A percentile compares a stretch with the other conserved stretches of the same genome.
Evolutionary conservation across 1,140 invertebrate genomes (phyloP).

Genomic region (Drosophila nasuta): DNA sequence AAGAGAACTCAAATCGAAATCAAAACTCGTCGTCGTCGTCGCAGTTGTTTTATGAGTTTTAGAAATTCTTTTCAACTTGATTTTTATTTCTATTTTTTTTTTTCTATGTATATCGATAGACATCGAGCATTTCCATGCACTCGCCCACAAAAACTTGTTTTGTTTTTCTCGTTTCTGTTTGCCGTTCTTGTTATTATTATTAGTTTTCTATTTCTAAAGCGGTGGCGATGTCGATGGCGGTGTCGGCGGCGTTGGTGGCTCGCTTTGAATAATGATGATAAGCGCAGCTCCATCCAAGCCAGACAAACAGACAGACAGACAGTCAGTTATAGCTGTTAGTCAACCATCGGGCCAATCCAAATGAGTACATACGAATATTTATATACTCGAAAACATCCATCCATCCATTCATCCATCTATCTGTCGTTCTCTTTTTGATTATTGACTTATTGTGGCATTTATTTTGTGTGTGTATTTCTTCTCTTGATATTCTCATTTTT

Average conservation of each 20-base stretch:
- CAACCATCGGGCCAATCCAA: constrained; percentile 11
- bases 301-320: constrained; percentile 10
- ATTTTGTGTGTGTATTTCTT: constrained; percentile 32
- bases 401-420: constrained; percentile 29
- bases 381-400: constrained; percentile 20
- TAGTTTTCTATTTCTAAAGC: constrained; percentile 68
- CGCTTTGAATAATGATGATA: constrained; percentile 83
- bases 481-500: constrained; percentile 13
- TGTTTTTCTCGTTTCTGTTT: constrained; percentile 76
- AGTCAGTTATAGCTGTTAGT: constrained; percentile 1
- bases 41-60: constrained; percentile 74
- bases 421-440: constrained; percentile 67
- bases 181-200: constrained; percentile 81
- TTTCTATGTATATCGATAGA: constrained; percentile 3
- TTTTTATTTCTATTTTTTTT: constrained; percentile 47
- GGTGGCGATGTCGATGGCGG: constrained; percentile 18
- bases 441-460: constrained; percentile 76
- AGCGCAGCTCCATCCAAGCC: constrained; percentile 46
- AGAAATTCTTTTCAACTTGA: constrained; percentile 63
- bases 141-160: constrained; percentile 64
- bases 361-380: constrained; percentile 26
- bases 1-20: constrained; percentile 57
- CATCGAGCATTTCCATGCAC: constrained; percentile 42
- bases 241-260: constrained; percentile 70
- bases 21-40: constrained; percentile 74